Evolutionary conservation across 1,140 invertebrate species (phyloP).

Genomic region (Arctopsyche grandis): DNA sequence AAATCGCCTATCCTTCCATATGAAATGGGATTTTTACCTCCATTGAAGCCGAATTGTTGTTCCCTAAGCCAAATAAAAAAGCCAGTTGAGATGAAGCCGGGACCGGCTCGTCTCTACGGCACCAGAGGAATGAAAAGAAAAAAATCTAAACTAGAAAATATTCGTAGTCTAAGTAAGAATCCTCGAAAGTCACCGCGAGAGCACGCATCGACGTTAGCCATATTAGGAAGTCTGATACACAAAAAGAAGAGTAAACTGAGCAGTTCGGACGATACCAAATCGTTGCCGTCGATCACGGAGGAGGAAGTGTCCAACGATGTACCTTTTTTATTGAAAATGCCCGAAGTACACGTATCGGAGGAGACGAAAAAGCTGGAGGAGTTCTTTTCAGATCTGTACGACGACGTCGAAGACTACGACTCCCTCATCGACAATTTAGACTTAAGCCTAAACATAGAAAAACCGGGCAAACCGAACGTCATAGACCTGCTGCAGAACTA

Average conservation of each 20-base stretch:
- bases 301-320: conserved; percentile 63
- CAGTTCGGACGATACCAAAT: conserved; percentile 63
- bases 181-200: conserved; percentile 86
- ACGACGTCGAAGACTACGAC: conserved; percentile 62
- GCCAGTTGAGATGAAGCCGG: conserved; percentile 58
- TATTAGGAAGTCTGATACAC: conserved; percentile 75
- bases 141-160: conserved; percentile 33
- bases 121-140: conserved; percentile 63
- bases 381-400: conserved; percentile 63
- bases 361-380: conserved; percentile 61
- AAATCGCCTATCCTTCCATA: conserved; percentile 79
- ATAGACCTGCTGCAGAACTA: conserved; percentile 45
- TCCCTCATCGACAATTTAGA: conserved; percentile 59
- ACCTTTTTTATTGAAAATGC: conserved; percentile 58
- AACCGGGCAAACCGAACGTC: conserved; percentile 35
- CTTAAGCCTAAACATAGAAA: conserved; percentile 55
- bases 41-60: conserved; percentile 68
- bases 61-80: conserved; percentile 61
- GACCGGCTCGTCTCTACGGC: conserved; percentile 61
- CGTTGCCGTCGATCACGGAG: conserved; percentile 57
- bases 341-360: conserved; percentile 57
- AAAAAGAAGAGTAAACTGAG: conserved; percentile 62
- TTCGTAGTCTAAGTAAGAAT: conserved; percentile 60
- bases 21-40: conserved; percentile 74
- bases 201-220: conserved; percentile 84